These are phyloP conservation scores for Seira ritae DNA, from an alignment of 2,888 invertebrate genomes.

Conservation along the genomic window DNA sequence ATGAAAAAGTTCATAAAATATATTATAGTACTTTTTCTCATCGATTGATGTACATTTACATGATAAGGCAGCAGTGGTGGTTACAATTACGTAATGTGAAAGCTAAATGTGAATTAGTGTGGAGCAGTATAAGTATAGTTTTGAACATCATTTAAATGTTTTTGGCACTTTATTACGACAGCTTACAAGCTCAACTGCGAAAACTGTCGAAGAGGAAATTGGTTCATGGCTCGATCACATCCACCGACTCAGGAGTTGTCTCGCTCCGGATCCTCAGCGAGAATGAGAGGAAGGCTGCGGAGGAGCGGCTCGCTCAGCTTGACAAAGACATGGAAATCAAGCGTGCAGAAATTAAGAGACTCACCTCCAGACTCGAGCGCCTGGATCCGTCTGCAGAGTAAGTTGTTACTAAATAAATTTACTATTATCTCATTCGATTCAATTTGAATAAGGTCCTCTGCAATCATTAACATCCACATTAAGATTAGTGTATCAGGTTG, in stretches of 20 bases:
- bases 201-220: constrained; percentile 72
- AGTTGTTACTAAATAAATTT: constrained; percentile 76
- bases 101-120: too few relatives aligned
- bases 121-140: background rate
- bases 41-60: too few relatives aligned
- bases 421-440: background rate
- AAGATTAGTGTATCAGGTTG: too few relatives aligned
- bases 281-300: constrained; percentile 79
- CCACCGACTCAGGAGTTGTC: constrained; percentile 72
- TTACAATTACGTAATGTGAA: too few relatives aligned
- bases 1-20: too few relatives aligned
- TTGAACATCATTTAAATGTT: constrained; percentile 51
- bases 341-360: constrained; percentile 86
- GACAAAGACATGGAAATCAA: constrained; percentile 86
- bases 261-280: constrained; percentile 76
- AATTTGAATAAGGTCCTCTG: background rate
- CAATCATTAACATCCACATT: too few relatives aligned
- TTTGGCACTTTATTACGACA: constrained; percentile 77
- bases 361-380: constrained; percentile 87
- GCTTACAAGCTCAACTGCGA: constrained; percentile 73
- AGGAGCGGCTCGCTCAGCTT: constrained; percentile 80
- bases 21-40: too few relatives aligned
- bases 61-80: too few relatives aligned
- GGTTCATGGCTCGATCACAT: constrained; percentile 73
- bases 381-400: constrained; percentile 90